These are phyloP conservation scores for Lochmaea capreae DNA, from an alignment of 2,888 invertebrate genomes.

Conservation along the genomic window DNA sequence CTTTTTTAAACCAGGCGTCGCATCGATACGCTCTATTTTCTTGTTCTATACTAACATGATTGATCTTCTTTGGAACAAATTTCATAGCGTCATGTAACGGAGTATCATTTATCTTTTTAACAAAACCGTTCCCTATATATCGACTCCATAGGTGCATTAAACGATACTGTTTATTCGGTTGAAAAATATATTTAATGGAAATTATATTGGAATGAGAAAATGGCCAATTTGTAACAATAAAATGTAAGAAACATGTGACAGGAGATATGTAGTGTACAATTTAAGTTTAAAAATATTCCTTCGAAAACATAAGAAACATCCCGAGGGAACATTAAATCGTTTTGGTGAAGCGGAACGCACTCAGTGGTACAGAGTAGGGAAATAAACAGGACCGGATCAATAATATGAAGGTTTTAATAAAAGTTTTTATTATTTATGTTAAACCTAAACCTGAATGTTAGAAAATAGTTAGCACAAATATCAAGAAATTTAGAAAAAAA, in stretches of 20 bases:
- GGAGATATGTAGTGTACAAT: slow-evolving; percentile 66
- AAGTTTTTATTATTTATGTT: no score
- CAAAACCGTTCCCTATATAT: slow-evolving; percentile 7
- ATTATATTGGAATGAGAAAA: slow-evolving; percentile 41
- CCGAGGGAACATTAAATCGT: slow-evolving; percentile 59
- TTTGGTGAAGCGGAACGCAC: slow-evolving; percentile 49
- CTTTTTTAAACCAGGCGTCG: neutral
- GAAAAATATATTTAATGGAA: slow-evolving; percentile 36
- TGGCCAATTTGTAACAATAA: slow-evolving; percentile 63
- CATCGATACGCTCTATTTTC: neutral
- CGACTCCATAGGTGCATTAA: slow-evolving; percentile 18
- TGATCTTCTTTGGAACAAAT: neutral
- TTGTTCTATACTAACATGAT: neutral
- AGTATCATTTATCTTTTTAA: neutral
- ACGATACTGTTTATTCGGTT: slow-evolving; percentile 24
- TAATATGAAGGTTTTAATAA: neutral
- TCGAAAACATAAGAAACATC: slow-evolving; percentile 58
- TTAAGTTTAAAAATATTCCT: slow-evolving; percentile 61
- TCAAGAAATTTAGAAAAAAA: no score
- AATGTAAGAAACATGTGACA: slow-evolving; percentile 62
- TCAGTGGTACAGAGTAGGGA: slow-evolving; percentile 41
- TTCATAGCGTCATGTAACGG: neutral
- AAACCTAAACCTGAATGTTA: no score
- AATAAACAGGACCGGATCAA: slow-evolving; percentile 24
- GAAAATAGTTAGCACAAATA: no score